Evolutionary conservation across 2,888 invertebrate species (phyloP).

Genomic region (Adelphocoris suturalis): DNA sequence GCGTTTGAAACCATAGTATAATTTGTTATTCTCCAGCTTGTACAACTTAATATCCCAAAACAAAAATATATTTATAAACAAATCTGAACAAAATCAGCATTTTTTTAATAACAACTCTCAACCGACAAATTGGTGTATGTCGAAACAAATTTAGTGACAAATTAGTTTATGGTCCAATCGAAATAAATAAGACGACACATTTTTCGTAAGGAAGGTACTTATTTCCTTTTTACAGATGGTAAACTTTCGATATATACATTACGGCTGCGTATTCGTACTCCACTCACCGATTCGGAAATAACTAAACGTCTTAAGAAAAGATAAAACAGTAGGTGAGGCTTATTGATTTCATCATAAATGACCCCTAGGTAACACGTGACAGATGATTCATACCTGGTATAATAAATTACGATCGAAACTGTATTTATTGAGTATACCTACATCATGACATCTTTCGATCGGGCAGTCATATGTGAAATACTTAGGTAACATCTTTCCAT

Average conservation of each 20-base stretch:
- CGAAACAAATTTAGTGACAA: background rate
- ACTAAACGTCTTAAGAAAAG: too few species aligned
- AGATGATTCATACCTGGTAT: too few species aligned
- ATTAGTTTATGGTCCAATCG: background rate
- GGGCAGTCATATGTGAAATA: too few species aligned
- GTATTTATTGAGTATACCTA: too few species aligned
- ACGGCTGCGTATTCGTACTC: background rate
- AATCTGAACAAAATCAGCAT: background rate
- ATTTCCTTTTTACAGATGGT: constrained; percentile 37
- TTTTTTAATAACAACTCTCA: background rate
- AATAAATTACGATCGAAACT: too few species aligned
- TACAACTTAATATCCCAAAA: background rate
- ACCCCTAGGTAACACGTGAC: too few species aligned
- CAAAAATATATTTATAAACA: background rate
- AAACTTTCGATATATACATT: constrained; percentile 46
- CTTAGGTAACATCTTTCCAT: too few species aligned
- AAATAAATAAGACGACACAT: constrained; percentile 63
- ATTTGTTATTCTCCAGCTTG: constrained; percentile 4
- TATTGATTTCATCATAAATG: too few species aligned
- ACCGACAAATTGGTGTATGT: background rate
- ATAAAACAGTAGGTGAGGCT: too few species aligned
- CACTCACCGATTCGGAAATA: too few species aligned
- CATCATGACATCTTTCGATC: too few species aligned
- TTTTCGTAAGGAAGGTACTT: background rate
- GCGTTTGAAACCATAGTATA: constrained; percentile 39